These are phyloP conservation scores for Cricetomys ansorgei DNA, from an alignment of 2,113 vertebrate genomes.

Conservation along the genomic window DNA sequence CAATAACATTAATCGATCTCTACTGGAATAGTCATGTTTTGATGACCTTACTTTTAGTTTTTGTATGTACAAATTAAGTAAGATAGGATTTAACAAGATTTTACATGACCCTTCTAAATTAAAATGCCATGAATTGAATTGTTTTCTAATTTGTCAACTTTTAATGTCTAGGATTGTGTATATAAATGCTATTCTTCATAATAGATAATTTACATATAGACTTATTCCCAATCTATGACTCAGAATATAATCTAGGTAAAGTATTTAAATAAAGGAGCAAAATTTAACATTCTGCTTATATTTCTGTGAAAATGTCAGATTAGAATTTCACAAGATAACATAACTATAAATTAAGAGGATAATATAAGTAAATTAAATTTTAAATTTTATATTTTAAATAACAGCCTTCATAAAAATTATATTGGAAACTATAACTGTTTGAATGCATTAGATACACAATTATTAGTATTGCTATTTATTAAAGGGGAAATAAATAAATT, in stretches of 20 bases:
- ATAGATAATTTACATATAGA: background rate
- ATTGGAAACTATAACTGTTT: constrained; percentile 45
- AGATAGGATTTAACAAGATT: background rate
- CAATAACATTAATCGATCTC: background rate
- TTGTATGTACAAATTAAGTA: background rate
- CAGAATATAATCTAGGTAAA: background rate
- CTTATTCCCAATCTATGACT: background rate
- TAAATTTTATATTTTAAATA: too few species aligned
- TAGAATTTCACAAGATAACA: background rate
- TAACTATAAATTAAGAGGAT: background rate
- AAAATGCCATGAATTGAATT: background rate
- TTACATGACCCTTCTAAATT: constrained; percentile 6
- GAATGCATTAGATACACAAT: background rate
- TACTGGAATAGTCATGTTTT: background rate
- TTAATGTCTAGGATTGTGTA: background rate
- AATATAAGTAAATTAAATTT: background rate
- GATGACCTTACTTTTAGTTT: background rate
- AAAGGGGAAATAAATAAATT: constrained; percentile 9
- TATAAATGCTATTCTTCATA: background rate
- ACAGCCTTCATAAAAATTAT: constrained; percentile 11
- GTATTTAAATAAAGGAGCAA: background rate
- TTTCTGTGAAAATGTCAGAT: background rate
- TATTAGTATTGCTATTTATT: background rate
- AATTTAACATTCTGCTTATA: background rate
- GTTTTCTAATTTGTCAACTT: background rate